phyloP scores from a whole-genome alignment of 2,888 invertebrate species.

The Laothoe populi region DNA sequence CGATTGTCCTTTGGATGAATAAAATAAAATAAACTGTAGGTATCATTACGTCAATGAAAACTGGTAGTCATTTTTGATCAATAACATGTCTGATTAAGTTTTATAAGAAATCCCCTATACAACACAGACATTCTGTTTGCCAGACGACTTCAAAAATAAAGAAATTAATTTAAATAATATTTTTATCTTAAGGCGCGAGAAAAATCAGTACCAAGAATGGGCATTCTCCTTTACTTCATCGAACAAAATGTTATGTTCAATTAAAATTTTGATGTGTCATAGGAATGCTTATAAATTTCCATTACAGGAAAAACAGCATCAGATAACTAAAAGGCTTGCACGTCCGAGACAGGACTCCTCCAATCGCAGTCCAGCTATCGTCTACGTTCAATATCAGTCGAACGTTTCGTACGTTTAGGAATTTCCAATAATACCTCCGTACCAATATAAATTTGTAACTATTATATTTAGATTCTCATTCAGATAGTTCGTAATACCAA shows the following conservation, averaged over 20 bases:
- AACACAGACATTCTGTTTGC: too few relatives aligned
- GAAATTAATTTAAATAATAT: too few relatives aligned
- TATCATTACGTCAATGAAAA: too few relatives aligned
- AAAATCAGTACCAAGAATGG: too few relatives aligned
- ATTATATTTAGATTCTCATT: conserved; percentile 24
- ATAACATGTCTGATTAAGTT: too few relatives aligned
- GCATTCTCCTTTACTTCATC: not conserved
- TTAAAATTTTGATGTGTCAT: not conserved
- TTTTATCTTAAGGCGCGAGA: too few relatives aligned
- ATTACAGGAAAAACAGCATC: conserved; percentile 49
- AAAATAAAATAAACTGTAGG: too few relatives aligned
- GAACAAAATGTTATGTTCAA: not conserved
- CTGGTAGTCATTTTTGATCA: too few relatives aligned
- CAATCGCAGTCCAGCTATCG: conserved; percentile 75
- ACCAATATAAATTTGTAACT: conserved; percentile 36
- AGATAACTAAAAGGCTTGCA: conserved; percentile 57
- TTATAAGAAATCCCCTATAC: too few relatives aligned
- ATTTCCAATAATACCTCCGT: conserved; percentile 78
- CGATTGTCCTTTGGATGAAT: too few relatives aligned
- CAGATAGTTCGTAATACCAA: conserved; percentile 30
- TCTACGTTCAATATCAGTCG: conserved; percentile 69
- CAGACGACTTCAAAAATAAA: too few relatives aligned
- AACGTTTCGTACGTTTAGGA: conserved; percentile 73
- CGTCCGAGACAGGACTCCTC: conserved; percentile 61
- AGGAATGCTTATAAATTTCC: conserved; percentile 1